Evolutionary conservation across 2,888 invertebrate species (phyloP).

Genomic region (Pyrgus malvae): DNA sequence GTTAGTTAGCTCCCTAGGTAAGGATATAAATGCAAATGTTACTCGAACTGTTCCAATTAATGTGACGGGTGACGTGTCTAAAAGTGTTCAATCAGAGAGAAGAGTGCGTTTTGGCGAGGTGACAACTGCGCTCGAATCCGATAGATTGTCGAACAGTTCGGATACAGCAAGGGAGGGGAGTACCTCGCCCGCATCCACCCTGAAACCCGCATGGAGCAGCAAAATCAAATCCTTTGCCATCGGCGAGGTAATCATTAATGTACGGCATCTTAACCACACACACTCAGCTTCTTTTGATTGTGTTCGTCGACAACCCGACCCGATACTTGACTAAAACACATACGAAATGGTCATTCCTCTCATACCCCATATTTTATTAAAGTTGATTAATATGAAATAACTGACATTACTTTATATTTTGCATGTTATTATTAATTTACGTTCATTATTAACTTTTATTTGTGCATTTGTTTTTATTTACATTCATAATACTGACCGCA

Average conservation of each 20-base stretch:
- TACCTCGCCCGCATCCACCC: slow-evolving; percentile 59
- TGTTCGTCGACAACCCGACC: slow-evolving; percentile 74
- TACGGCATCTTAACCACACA: slow-evolving; percentile 68
- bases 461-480: slow-evolving; percentile 49
- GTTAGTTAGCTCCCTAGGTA: slow-evolving; percentile 54
- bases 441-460: slow-evolving; percentile 54
- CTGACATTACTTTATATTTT: slow-evolving; percentile 75
- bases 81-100: slow-evolving; percentile 72
- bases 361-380: slow-evolving; percentile 61
- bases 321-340: slow-evolving; percentile 61
- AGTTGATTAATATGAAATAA: slow-evolving; percentile 56
- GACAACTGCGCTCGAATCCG: slow-evolving; percentile 65
- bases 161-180: slow-evolving; percentile 63
- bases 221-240: slow-evolving; percentile 79
- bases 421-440: slow-evolving; percentile 66
- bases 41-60: slow-evolving; percentile 52
- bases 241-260: slow-evolving; percentile 80
- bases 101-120: slow-evolving; percentile 76
- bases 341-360: slow-evolving; percentile 54
- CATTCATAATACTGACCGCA: slow-evolving; percentile 61
- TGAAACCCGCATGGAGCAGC: slow-evolving; percentile 79
- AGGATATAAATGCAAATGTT: slow-evolving; percentile 66
- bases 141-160: slow-evolving; percentile 63
- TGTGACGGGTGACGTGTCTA: slow-evolving; percentile 51
- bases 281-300: slow-evolving; percentile 77